These are phyloP conservation scores for Molorchus minor DNA, from an alignment of 2,888 invertebrate species.

Conservation along the genomic window DNA sequence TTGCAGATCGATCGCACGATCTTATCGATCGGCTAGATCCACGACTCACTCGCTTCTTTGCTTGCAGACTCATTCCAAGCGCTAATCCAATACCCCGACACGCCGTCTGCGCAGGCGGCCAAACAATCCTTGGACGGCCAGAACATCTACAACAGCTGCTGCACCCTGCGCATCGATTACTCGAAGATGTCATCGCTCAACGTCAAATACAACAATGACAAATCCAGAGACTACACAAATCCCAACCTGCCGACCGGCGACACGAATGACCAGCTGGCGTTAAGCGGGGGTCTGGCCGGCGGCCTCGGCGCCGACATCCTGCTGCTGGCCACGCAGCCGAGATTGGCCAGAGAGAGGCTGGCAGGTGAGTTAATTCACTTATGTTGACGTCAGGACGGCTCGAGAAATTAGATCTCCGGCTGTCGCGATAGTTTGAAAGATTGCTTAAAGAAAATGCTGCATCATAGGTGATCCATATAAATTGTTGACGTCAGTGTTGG, in stretches of 20 bases:
- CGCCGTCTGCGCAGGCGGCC: constrained; percentile 95
- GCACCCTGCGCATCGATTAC: constrained; percentile 98
- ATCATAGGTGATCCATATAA: too few relatives aligned
- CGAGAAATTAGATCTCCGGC: too few relatives aligned
- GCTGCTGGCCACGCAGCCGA: constrained; percentile 65
- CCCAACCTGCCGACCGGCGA: constrained; percentile 97
- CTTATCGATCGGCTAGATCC: too few relatives aligned
- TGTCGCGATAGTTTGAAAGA: too few relatives aligned
- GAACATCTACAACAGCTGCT: constrained; percentile 99
- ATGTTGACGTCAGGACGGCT: too few relatives aligned
- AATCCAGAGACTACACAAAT: constrained; percentile 99
- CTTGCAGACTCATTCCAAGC: constrained; percentile 95
- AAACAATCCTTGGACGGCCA: constrained; percentile 98
- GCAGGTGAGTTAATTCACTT: too few relatives aligned
- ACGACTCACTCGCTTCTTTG: too few relatives aligned
- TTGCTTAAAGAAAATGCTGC: too few relatives aligned
- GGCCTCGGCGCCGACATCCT: constrained; percentile 74
- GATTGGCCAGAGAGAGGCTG: constrained; percentile 66
- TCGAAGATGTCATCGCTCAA: constrained; percentile 98
- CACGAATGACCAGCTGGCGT: constrained; percentile 73
- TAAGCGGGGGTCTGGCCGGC: constrained; percentile 65
- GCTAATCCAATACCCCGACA: constrained; percentile 97
- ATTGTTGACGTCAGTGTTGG: too few relatives aligned
- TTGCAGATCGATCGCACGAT: too few relatives aligned
- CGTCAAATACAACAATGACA: constrained; percentile 99